Conservation (phyloP, 1,140 invertebrate species). For the Hyles vespertilio region DNA sequence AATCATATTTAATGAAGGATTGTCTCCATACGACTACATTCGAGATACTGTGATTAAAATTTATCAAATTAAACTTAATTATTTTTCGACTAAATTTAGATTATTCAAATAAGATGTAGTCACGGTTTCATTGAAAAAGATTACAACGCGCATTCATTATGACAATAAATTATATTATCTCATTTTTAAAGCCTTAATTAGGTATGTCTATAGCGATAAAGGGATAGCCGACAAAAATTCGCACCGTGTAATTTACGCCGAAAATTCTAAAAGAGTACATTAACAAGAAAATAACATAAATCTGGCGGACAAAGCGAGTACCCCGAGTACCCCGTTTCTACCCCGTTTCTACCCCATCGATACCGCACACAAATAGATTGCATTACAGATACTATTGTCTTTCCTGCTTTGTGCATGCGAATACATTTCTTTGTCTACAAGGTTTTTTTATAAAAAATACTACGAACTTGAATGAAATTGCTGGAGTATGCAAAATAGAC, state of each 20-base stretch:
- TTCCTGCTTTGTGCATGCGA: no score
- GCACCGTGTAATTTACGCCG: background rate
- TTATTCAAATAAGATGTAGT: no score
- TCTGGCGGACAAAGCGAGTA: constrained; percentile 44
- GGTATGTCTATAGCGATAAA: background rate
- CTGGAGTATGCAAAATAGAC: no score
- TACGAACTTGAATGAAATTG: no score
- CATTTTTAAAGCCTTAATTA: background rate
- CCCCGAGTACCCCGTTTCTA: constrained; percentile 25
- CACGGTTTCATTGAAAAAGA: no score
- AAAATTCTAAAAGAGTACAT: constrained; percentile 43
- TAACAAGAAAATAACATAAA: constrained; percentile 58
- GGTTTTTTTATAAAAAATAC: no score
- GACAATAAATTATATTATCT: background rate
- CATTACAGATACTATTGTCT: constrained; percentile 49
- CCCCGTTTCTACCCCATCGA: constrained; percentile 53
- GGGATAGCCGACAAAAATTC: background rate
- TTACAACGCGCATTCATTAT: background rate
- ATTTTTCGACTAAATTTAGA: no score
- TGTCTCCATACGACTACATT: no score
- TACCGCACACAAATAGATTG: constrained; percentile 59
- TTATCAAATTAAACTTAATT: no score
- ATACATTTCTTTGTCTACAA: no score
- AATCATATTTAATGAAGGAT: no score
- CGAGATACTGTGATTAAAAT: no score